Percentiles rank a stretch among this genome's conserved stretches.
phyloP scores from a whole-genome alignment of 1,140 invertebrate genomes.

The Drusus annulatus region DNA sequence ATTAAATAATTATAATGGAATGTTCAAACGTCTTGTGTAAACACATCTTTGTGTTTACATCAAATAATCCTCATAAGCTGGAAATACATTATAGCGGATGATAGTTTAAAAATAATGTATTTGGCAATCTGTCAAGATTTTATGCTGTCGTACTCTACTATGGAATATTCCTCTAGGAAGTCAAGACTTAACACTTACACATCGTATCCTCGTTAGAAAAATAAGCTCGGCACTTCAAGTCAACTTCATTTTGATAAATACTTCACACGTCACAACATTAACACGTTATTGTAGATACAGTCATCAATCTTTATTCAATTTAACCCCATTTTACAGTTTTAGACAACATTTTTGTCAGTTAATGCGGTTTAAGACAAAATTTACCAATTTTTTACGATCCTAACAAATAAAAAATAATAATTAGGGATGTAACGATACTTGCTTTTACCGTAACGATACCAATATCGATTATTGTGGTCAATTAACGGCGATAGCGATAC shows the following conservation, averaged over 20 bases:
- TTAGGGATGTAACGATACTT: too few species aligned
- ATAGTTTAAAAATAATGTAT: conserved; percentile 1
- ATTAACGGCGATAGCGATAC: too few species aligned
- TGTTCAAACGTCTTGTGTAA: neutral
- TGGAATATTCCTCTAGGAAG: too few species aligned
- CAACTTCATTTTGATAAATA: neutral
- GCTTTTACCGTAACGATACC: too few species aligned
- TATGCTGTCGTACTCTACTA: neutral
- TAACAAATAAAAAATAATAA: too few species aligned
- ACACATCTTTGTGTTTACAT: conserved; percentile 8
- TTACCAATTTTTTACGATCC: too few species aligned
- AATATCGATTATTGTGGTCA: too few species aligned
- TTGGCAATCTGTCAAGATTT: conserved; percentile 15
- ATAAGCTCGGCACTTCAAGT: conserved; percentile 27
- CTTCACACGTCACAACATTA: neutral
- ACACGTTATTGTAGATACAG: neutral
- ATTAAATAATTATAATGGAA: conserved; percentile 11
- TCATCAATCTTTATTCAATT: neutral
- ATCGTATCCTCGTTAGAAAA: conserved; percentile 14
- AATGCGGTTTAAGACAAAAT: too few species aligned
- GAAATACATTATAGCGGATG: neutral
- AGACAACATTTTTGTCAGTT: too few species aligned
- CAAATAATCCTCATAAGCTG: neutral
- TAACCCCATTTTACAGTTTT: too few species aligned
- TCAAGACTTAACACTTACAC: too few species aligned